These are phyloP conservation scores for Pristionchus entomophagus DNA, from an alignment of 2,888 invertebrate genomes.

Conservation along the genomic window DNA sequence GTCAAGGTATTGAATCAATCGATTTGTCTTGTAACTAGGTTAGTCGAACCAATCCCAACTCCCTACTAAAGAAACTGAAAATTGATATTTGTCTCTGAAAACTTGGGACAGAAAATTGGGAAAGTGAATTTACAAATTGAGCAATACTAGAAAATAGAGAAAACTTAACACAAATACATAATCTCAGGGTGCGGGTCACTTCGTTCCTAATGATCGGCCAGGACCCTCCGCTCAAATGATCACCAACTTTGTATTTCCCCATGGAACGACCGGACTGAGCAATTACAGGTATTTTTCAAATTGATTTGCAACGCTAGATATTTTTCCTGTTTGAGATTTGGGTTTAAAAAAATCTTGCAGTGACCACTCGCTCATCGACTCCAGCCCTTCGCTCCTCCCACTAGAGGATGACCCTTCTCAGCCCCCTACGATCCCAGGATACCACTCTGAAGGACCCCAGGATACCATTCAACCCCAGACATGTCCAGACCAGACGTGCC, in stretches of 20 bases:
- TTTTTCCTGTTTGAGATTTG: no score
- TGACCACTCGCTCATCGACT: background rate
- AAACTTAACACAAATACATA: no score
- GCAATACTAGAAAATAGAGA: no score
- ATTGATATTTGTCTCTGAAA: no score
- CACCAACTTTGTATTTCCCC: conserved; percentile 44
- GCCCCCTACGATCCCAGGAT: no score
- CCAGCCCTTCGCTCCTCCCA: background rate
- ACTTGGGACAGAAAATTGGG: no score
- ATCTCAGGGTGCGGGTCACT: conserved; percentile 40
- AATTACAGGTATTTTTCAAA: conserved; percentile 18
- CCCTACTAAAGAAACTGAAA: no score
- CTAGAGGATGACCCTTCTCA: background rate
- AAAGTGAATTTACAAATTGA: no score
- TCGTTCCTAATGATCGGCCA: conserved; percentile 45
- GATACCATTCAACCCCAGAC: no score
- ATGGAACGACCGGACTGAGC: background rate
- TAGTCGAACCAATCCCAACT: no score
- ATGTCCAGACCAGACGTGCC: no score
- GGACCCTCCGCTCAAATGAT: conserved; percentile 44
- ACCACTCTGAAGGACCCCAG: no score
- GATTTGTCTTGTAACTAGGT: background rate
- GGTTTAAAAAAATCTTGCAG: background rate
- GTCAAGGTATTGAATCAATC: conserved; percentile 64
- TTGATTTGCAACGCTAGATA: background rate